phyloP scores from a whole-genome alignment of 2,113 vertebrate genomes.

The Verasper variegatus region DNA sequence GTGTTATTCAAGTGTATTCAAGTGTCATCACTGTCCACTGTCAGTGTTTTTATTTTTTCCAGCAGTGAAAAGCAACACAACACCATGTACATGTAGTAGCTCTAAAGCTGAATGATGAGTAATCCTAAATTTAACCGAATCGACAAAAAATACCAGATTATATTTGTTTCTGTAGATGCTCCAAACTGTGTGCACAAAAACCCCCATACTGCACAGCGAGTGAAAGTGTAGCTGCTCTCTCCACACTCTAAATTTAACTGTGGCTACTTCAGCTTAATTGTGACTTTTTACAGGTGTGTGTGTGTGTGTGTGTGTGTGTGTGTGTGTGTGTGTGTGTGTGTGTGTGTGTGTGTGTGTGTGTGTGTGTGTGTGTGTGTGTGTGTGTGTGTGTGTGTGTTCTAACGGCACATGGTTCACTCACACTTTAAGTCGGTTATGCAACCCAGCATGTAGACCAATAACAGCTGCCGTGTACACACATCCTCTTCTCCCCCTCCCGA shows the following conservation, averaged over 20 bases:
- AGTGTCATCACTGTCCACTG: neutral
- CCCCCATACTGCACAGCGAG: no score
- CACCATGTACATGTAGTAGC: no score
- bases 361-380: neutral
- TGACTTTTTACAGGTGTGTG: neutral
- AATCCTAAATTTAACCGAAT: no score
- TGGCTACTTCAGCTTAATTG: no score
- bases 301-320: neutral
- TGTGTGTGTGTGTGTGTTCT: neutral
- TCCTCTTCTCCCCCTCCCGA: neutral
- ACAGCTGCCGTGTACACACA: conserved; percentile 13
- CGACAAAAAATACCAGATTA: no score
- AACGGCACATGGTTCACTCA: conserved; percentile 30
- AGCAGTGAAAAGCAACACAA: neutral
- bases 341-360: neutral
- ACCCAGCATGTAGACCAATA: conserved; percentile 3
- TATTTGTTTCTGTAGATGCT: no score
- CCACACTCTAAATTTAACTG: no score
- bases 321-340: conserved; percentile 3
- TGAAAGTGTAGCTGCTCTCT: no score
- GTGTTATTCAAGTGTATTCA: no score
- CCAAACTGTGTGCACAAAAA: no score
- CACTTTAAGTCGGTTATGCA: conserved; percentile 52
- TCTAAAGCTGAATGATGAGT: no score
- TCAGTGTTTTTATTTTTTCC: neutral